phyloP scores from a whole-genome alignment of 2,888 invertebrate species.

The Kryphioiulus occultus region DNA sequence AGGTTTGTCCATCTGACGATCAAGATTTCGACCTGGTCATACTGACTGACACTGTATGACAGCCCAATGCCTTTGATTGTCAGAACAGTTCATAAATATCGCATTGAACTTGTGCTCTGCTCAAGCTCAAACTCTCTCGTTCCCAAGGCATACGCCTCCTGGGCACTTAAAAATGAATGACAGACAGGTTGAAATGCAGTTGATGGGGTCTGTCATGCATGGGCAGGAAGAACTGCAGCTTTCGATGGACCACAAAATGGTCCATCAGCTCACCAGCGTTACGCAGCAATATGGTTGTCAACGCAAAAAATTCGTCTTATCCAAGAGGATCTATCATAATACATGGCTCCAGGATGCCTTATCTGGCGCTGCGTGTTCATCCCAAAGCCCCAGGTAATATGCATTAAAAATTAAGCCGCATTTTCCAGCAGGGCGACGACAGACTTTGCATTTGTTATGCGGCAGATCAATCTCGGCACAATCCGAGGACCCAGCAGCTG shows the following conservation, averaged over 20 bases:
- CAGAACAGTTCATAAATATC: too few relatives aligned
- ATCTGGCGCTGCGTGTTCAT: background rate
- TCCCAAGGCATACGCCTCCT: too few relatives aligned
- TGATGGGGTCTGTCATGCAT: background rate
- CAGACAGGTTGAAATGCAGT: background rate
- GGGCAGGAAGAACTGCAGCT: background rate
- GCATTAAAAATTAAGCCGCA: background rate
- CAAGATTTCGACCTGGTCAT: too few relatives aligned
- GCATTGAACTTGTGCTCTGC: too few relatives aligned
- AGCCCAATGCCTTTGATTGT: too few relatives aligned
- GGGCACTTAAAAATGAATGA: too few relatives aligned
- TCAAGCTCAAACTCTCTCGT: too few relatives aligned
- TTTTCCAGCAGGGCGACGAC: background rate
- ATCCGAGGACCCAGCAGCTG: background rate
- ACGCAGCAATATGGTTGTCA: background rate
- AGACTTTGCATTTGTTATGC: slow-evolving; percentile 4
- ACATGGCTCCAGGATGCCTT: background rate
- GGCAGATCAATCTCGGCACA: background rate
- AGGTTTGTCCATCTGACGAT: too few relatives aligned
- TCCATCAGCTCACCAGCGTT: background rate
- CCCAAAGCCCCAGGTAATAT: background rate
- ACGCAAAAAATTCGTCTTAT: background rate
- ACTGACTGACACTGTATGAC: too few relatives aligned
- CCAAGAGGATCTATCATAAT: background rate
- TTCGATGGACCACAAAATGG: background rate